Evolutionary conservation across 2,113 vertebrate genomes (phyloP).

Genomic region (Delphinus delphis): DNA sequence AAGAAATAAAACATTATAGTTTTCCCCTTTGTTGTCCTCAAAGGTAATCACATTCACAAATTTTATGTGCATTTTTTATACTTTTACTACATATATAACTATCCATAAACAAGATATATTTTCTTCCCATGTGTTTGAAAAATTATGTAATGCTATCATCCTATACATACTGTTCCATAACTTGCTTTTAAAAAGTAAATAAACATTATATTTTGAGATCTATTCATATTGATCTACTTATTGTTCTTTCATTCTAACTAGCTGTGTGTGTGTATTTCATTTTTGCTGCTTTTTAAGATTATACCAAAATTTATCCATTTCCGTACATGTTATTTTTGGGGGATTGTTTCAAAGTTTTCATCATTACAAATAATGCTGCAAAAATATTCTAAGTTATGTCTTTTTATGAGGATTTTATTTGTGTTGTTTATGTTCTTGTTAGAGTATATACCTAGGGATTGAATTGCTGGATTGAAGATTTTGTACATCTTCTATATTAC

Average conservation of each 20-base stretch:
- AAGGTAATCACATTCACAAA: not conserved
- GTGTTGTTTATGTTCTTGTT: not conserved
- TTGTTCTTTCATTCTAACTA: not conserved
- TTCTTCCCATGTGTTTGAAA: not conserved
- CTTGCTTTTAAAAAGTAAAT: not conserved
- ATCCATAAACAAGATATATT: not conserved
- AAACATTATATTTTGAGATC: not conserved
- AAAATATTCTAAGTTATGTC: not conserved
- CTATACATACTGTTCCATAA: not conserved
- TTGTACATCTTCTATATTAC: not conserved
- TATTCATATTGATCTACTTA: not conserved
- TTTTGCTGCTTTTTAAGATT: not conserved
- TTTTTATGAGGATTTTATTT: not conserved
- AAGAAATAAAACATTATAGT: not conserved
- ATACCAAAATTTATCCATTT: not conserved
- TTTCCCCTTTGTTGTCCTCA: not conserved
- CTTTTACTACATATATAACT: not conserved
- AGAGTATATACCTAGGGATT: not conserved
- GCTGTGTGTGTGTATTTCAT: not conserved
- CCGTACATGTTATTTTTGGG: not conserved
- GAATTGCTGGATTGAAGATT: not conserved
- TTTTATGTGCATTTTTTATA: not conserved
- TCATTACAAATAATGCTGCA: not conserved
- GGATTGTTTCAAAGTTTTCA: not conserved
- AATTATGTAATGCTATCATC: not conserved